Evolutionary conservation across 2,113 vertebrate species (phyloP).

Genomic region (Bos javanicus): DNA sequence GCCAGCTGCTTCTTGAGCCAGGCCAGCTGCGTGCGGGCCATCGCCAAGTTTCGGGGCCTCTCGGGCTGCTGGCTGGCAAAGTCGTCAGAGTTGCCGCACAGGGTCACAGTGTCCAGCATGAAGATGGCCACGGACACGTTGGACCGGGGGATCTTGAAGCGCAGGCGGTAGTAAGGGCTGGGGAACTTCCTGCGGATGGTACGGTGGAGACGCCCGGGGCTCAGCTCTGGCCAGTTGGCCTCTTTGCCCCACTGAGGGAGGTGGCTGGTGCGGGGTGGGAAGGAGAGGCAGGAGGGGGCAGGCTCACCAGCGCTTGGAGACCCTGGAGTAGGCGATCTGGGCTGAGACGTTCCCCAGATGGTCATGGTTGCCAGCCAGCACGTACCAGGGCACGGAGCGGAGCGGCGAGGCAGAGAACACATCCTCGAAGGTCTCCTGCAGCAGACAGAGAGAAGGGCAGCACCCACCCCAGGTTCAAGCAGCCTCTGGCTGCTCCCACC

Average conservation of each 20-base stretch:
- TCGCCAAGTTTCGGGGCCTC: slow-evolving; percentile 56
- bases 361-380: slow-evolving; percentile 94
- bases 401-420: slow-evolving; percentile 88
- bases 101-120: slow-evolving; percentile 90
- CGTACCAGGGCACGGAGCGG: slow-evolving; percentile 87
- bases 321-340: slow-evolving; percentile 89
- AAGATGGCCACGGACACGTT: slow-evolving; percentile 86
- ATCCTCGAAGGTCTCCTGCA: slow-evolving; percentile 89
- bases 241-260: not conserved
- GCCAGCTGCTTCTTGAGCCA: slow-evolving; percentile 89
- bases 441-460: not conserved
- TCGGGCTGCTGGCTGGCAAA: slow-evolving; percentile 79
- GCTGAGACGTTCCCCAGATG: slow-evolving; percentile 90
- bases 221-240: not conserved
- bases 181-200: slow-evolving; percentile 86
- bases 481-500: not conserved
- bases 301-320: slow-evolving; percentile 89
- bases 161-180: slow-evolving; percentile 88
- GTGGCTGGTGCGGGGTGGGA: not conserved
- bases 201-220: not conserved
- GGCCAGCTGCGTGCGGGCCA: slow-evolving; percentile 84
- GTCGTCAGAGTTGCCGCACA: slow-evolving; percentile 90
- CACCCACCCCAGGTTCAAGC: not conserved
- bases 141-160: slow-evolving; percentile 84
- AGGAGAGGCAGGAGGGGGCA: too few species aligned